Percentiles rank a stretch among this genome's conserved stretches.
Evolutionary conservation across 2,888 invertebrate species (phyloP).

Genomic region (Ophion slaviceki): DNA sequence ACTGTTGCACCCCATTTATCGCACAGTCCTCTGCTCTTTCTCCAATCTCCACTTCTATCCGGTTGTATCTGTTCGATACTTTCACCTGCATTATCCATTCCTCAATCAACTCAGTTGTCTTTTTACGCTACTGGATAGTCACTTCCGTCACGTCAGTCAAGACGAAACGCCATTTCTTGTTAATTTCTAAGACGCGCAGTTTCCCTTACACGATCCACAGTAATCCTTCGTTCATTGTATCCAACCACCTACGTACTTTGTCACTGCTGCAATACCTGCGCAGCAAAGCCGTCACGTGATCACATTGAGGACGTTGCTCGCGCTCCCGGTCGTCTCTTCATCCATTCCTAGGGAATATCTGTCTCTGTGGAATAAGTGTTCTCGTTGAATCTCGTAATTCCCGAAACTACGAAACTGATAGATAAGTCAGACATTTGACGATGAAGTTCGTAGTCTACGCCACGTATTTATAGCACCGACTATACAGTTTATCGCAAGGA

Average conservation of each 20-base stretch:
- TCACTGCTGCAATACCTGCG: neutral
- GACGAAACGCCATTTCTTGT: neutral
- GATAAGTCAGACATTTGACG: slow-evolving; percentile 14
- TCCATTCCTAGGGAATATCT: slow-evolving; percentile 2
- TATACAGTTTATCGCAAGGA: neutral
- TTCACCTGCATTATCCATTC: neutral
- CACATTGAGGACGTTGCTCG: neutral
- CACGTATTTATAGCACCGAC: neutral
- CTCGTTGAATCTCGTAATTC: slow-evolving; percentile 19
- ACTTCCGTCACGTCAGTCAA: neutral
- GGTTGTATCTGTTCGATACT: neutral
- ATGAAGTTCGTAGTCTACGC: slow-evolving; percentile 24
- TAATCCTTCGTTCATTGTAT: slow-evolving; percentile 10
- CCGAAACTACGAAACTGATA: slow-evolving; percentile 37
- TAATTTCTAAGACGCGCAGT: slow-evolving; percentile 17
- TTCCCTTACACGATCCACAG: neutral
- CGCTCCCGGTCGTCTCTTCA: neutral
- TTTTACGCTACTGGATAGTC: neutral
- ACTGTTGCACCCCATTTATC: neutral
- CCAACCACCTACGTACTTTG: neutral
- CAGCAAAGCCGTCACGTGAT: slow-evolving; percentile 8
- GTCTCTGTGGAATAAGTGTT: slow-evolving; percentile 30
- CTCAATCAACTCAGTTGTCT: slow-evolving; percentile 1
- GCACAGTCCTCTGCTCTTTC: neutral
- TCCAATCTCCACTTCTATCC: neutral